Base-by-base conservation (phyloP, 1,140 invertebrate species). In the Euwallacea fornicatus region DNA sequence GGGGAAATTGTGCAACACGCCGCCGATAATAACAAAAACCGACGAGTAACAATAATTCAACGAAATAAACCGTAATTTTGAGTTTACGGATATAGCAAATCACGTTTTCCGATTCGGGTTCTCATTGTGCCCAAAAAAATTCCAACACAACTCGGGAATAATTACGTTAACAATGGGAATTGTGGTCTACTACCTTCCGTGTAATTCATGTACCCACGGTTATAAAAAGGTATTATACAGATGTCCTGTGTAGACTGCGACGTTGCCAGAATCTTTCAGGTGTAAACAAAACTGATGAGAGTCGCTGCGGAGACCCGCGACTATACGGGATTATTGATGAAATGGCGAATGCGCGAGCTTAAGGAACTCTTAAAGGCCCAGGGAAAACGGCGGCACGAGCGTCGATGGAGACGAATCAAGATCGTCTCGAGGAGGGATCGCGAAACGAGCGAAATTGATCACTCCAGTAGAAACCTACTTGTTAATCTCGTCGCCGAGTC, bases 111-210 rank as follows among this genome's bases (percentile, higher is more conserved):
- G 42, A 42, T 66, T 66, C 44, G n/a, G 53, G 9, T 56, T 13
- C 41, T 66, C 64, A 66, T 66, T 66, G 64, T 66, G 11, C 13
- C 44, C 21, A 9, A 13, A 9, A 50, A 62, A 64, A 64, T 9
- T 15, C 53, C 15, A 33, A 66, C 46, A 50, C 46, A 66, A 58
- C 50, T 54, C 53, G 56, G 21, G 56, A 66, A 66, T 50, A 33
- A 33, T 65, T 66, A 66, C 11, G 4, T 66, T 55, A 66, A 66
- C 64, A 55, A 66, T 56, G 44, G 64, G 64, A 66, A 56, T 66
- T 66, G 53, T 47, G 64, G 64, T 66, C 64, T 66, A 66, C 64
- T 66, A 66, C 64, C 64, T 66, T 42, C 64, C 64, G 64, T 66
- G 64, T 66, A 66, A 66, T 66, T 66, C 55, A 66, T 66, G 64